Conservation (phyloP, 2,113 vertebrate genomes). For the Melanerpes formicivorus region DNA sequence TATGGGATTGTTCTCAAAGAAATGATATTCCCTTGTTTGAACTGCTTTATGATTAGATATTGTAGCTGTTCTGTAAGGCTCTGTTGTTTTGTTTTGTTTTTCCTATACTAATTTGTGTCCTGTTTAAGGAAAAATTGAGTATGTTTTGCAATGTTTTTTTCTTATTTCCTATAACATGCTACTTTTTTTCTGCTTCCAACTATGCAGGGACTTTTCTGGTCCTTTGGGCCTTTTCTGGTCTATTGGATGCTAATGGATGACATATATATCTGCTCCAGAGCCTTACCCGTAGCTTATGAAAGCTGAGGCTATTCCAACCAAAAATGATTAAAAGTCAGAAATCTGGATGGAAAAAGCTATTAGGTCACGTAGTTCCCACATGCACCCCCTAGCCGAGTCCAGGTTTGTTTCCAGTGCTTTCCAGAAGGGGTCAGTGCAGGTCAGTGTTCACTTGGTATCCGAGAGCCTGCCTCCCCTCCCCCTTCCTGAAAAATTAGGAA, state of each 20-base stretch:
- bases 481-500: constrained; percentile 9
- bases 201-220: neutral
- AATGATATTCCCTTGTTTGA: neutral
- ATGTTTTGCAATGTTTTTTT: constrained; percentile 6
- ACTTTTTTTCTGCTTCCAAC: constrained; percentile 21
- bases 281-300: constrained; percentile 22
- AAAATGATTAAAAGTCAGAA: constrained; percentile 54
- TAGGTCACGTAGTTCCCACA: constrained; percentile 60
- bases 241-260: neutral
- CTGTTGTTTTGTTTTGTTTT: neutral
- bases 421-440: constrained; percentile 72
- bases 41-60: neutral
- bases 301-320: constrained; percentile 28
- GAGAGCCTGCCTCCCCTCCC: constrained; percentile 6
- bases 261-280: constrained; percentile 13
- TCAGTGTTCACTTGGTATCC: constrained; percentile 44
- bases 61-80: neutral
- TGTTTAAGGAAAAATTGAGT: neutral
- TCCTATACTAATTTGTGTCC: neutral
- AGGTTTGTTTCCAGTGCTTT: constrained; percentile 65
- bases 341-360: constrained; percentile 51
- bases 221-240: constrained; percentile 14
- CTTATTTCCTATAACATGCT: neutral
- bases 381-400: neutral
- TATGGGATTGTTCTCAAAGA: neutral